phyloP scores from a whole-genome alignment of 2,113 vertebrate genomes.

The Takifugu flavidus region DNA sequence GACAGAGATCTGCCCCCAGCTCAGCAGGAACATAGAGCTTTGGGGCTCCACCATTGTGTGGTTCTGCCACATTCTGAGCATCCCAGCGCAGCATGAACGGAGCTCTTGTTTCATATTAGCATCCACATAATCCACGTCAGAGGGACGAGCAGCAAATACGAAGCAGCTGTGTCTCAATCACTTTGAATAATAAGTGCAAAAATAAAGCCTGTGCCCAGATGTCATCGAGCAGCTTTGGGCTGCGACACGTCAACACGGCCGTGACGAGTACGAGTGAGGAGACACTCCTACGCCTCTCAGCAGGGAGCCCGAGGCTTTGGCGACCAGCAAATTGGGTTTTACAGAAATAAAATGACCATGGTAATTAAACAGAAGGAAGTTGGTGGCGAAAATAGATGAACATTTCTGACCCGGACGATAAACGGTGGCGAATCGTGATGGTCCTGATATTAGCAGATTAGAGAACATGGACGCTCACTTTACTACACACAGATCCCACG shows the following conservation, averaged over 20 bases:
- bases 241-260: conserved; percentile 34
- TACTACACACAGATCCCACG: no score
- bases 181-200: conserved; percentile 67
- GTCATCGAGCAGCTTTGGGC: conserved; percentile 56
- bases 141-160: conserved; percentile 57
- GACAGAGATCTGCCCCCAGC: conserved; percentile 34
- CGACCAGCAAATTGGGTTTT: conserved; percentile 6
- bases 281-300: conserved; percentile 23
- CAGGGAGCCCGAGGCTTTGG: conserved; percentile 33
- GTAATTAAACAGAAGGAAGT: background rate
- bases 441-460: background rate
- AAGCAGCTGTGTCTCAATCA: conserved; percentile 54
- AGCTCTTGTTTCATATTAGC: conserved; percentile 17
- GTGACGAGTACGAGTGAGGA: conserved; percentile 42
- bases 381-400: background rate
- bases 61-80: conserved; percentile 17
- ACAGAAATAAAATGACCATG: background rate
- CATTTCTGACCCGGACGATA: no score
- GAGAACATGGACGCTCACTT: background rate
- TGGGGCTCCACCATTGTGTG: conserved; percentile 21
- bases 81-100: conserved; percentile 5
- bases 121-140: conserved; percentile 44
- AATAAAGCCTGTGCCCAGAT: conserved; percentile 37
- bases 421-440: no score
- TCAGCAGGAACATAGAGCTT: conserved; percentile 33